A percentile compares a stretch with the other conserved stretches of the same genome.
Conservation (phyloP, 1,140 invertebrate genomes). For the Bradysia coprophila region DNA sequence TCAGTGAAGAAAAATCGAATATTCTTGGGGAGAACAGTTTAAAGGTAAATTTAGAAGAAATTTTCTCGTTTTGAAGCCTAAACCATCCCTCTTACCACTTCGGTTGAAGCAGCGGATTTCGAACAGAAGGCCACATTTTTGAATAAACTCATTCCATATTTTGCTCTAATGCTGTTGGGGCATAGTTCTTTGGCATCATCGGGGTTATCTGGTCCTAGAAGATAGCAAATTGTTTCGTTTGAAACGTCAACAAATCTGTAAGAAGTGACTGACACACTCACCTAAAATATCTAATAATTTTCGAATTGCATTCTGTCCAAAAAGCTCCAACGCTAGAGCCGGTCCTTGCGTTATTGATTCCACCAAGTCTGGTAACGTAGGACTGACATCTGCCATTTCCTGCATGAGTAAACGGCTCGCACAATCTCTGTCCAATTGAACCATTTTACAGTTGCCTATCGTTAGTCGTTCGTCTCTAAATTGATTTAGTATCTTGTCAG, state of each 20-base stretch:
- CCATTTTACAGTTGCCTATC: not conserved
- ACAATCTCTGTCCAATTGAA: not conserved
- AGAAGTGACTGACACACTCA: constrained; percentile 11
- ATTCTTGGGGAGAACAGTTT: too few relatives aligned
- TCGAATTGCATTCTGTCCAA: constrained; percentile 48
- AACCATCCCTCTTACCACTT: too few relatives aligned
- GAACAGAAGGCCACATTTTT: constrained; percentile 86
- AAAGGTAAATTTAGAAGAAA: too few relatives aligned
- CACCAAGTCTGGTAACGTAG: not conserved
- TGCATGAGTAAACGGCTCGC: too few relatives aligned
- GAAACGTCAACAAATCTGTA: too few relatives aligned
- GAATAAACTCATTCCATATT: constrained; percentile 64
- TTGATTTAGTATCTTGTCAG: not conserved
- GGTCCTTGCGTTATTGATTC: constrained; percentile 45
- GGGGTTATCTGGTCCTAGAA: constrained; percentile 49
- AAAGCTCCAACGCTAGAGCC: constrained; percentile 51
- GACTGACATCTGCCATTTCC: not conserved
- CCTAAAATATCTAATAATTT: constrained; percentile 27
- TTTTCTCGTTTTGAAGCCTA: constrained; percentile 36
- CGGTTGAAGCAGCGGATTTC: constrained; percentile 64
- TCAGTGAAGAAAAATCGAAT: too few relatives aligned
- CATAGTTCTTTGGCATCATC: constrained; percentile 51
- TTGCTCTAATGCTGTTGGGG: constrained; percentile 64
- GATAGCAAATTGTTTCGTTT: too few relatives aligned
- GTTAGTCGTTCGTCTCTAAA: constrained; percentile 3